phyloP scores from a whole-genome alignment of 2,888 invertebrate genomes.

The Colletes collaris region DNA sequence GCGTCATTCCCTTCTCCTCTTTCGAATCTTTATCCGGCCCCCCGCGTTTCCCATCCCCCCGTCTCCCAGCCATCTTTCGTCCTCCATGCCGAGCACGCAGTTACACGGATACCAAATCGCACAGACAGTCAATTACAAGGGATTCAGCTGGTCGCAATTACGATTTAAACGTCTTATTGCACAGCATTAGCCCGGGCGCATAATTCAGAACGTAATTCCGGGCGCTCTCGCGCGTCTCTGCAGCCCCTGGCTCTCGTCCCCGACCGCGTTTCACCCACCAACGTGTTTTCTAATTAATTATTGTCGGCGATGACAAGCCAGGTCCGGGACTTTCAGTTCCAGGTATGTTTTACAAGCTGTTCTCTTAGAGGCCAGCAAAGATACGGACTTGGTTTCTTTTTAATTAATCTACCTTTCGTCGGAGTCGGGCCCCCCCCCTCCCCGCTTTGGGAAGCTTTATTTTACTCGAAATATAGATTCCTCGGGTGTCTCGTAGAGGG shows the following conservation, averaged over 20 bases:
- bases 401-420: too few species aligned
- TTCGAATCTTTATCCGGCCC: slow-evolving; percentile 7
- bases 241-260: not conserved
- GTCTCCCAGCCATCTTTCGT: slow-evolving; percentile 5
- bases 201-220: slow-evolving; percentile 62
- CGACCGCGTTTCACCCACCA: not conserved
- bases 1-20: slow-evolving; percentile 20
- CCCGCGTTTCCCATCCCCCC: too few species aligned
- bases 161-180: slow-evolving; percentile 57
- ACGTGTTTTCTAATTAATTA: not conserved
- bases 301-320: not conserved
- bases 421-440: too few species aligned
- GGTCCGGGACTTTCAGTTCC: too few species aligned
- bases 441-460: too few species aligned
- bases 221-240: slow-evolving; percentile 9
- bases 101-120: slow-evolving; percentile 23
- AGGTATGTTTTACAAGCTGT: too few species aligned
- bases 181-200: slow-evolving; percentile 51
- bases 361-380: too few species aligned
- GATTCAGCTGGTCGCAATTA: slow-evolving; percentile 51
- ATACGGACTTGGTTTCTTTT: too few species aligned
- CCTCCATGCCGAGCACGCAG: not conserved
- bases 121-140: slow-evolving; percentile 40
- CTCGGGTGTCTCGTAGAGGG: too few species aligned
- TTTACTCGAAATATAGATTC: too few species aligned